Evolutionary conservation across 2,113 vertebrate species (phyloP), one percentile per base, ranked within the genome.

Genomic region (Crotalus helleri): DNA sequence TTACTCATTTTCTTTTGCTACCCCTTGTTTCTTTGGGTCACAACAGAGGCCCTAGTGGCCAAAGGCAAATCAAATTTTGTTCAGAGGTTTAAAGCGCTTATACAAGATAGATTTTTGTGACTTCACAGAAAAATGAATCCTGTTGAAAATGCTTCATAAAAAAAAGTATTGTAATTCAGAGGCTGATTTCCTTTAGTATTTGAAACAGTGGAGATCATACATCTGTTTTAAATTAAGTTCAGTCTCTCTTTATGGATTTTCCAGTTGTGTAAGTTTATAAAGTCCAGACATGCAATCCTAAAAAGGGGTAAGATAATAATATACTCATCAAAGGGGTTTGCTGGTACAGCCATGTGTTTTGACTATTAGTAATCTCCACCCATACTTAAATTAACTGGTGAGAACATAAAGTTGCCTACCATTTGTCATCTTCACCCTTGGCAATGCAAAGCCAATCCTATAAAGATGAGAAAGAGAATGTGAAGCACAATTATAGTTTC

Each of bases 201-300:
- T 81, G 29, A 90, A 81, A 61, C 58, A 23, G 53, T 88, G 44
- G 33, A 11, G 54, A 51, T 92, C 33, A 59, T 94, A 90, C 6
- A 15, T 26, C 13, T 29, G 12, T 8, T 89, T 95, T 13, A 85
- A 10, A 92, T 44, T 24, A 46, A 59, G 58, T 7, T 57, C 86
- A 7, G 44, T 4, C 55, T n/a, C 64, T 54, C 19, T 91, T 94
- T 59, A 51, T 53, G 87, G 81, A 11, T 1, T 3, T 64, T 59
- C n/a, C 92, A 59, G 87, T 93, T 94, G 2, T 24, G 0, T 64
- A 12, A 87, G 24, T 44, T 87, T 59, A 19, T 89, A 59, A 95
- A 55, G 46, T 15, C 24, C 92, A 90, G 85, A 58, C 87, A 88
- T 81, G 57, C 94, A 95, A 61, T 92, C 91, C 46, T n/a, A 87